Evolutionary conservation across 2,113 vertebrate genomes (phyloP).

Genomic region (Misgurnus mizolepis): DNA sequence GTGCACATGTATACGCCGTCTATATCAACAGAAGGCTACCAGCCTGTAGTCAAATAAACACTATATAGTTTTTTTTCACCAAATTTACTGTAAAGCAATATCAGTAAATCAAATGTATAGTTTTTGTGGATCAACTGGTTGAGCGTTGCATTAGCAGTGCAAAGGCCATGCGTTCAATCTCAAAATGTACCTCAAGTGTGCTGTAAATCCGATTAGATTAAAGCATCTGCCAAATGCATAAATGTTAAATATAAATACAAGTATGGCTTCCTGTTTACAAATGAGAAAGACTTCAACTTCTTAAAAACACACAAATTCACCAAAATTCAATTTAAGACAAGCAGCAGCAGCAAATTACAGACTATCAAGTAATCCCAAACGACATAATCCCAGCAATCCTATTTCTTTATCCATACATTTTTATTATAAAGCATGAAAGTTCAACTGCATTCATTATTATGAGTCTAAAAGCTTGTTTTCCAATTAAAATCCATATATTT

Average conservation of each 20-base stretch:
- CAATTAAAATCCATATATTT: neutral
- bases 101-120: neutral
- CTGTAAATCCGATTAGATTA: too few relatives aligned
- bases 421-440: neutral
- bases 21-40: constrained; percentile 15
- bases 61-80: neutral
- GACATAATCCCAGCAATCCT: neutral
- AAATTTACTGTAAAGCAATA: neutral
- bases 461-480: neutral
- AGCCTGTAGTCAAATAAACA: neutral
- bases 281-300: neutral
- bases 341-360: too few relatives aligned
- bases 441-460: neutral
- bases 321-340: neutral
- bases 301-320: neutral
- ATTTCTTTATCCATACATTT: neutral
- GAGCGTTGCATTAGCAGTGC: too few relatives aligned
- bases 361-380: too few relatives aligned
- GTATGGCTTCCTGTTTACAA: neutral
- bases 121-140: too few relatives aligned
- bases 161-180: too few relatives aligned
- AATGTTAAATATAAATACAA: too few relatives aligned
- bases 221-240: too few relatives aligned
- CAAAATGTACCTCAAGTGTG: too few relatives aligned
- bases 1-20: constrained; percentile 13